Evolutionary conservation across 2,888 invertebrate species (phyloP).

Genomic region (Philopedon plagiatum): DNA sequence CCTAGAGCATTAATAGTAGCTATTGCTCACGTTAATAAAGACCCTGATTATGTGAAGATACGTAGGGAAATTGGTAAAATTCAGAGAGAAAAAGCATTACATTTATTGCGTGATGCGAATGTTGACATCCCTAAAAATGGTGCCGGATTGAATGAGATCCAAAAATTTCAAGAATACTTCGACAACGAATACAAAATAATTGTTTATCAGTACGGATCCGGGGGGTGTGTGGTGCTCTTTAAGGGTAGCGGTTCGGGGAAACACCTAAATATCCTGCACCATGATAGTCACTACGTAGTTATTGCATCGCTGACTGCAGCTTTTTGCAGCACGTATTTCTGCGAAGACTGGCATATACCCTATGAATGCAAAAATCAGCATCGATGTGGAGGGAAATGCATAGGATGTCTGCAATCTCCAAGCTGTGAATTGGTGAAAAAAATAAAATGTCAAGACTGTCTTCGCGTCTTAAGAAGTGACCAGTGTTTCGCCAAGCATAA

Average conservation of each 20-base stretch:
- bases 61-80: too few species aligned
- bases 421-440: conserved; percentile 1
- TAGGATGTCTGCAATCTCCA: conserved; percentile 18
- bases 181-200: conserved; percentile 29
- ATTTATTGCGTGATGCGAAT: too few species aligned
- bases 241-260: neutral
- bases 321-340: conserved; percentile 44
- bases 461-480: conserved; percentile 30
- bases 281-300: conserved; percentile 42
- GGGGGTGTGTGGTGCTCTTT: conserved; percentile 12
- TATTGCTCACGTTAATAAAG: too few species aligned
- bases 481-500: conserved; percentile 32
- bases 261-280: conserved; percentile 30
- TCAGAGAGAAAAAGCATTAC: too few species aligned
- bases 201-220: conserved; percentile 22
- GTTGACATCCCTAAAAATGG: conserved; percentile 40
- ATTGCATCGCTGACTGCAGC: conserved; percentile 45
- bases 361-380: conserved; percentile 35
- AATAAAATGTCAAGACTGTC: conserved; percentile 36
- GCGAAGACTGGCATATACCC: conserved; percentile 40
- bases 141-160: conserved; percentile 39
- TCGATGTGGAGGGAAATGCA: conserved; percentile 21
- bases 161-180: conserved; percentile 42
- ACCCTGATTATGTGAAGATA: too few species aligned
- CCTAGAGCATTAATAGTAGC: too few species aligned